Percentiles rank a stretch among this genome's conserved stretches.
phyloP scores from a whole-genome alignment of 2,888 invertebrate species.

The Dryadula phaetusa region DNA sequence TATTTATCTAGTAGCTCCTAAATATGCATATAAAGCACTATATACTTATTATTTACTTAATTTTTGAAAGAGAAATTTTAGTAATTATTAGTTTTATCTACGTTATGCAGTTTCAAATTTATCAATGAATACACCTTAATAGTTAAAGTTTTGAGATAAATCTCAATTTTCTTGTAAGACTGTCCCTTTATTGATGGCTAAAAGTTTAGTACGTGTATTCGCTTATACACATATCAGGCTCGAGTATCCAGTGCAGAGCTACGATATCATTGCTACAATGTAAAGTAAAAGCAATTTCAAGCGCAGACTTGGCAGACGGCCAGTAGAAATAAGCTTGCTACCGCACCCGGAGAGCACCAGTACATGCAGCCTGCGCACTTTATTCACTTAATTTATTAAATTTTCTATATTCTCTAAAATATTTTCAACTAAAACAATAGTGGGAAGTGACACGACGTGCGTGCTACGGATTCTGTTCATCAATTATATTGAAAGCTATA shows the following conservation, averaged over 20 bases:
- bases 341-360: constrained; percentile 70
- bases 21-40: too few relatives aligned
- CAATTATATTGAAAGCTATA: neutral
- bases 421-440: constrained; percentile 24
- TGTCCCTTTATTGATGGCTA: constrained; percentile 40
- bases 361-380: constrained; percentile 66
- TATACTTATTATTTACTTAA: too few relatives aligned
- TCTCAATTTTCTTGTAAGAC: constrained; percentile 33
- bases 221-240: constrained; percentile 59
- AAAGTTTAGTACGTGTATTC: constrained; percentile 50
- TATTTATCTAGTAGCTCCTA: neutral
- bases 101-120: too few relatives aligned
- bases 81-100: too few relatives aligned
- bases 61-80: too few relatives aligned
- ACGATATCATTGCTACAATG: constrained; percentile 74
- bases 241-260: constrained; percentile 63
- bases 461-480: neutral
- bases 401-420: constrained; percentile 44
- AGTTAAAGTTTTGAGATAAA: constrained; percentile 8
- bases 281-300: constrained; percentile 79
- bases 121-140: neutral
- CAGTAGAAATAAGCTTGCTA: constrained; percentile 79
- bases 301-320: constrained; percentile 73
- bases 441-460: constrained; percentile 5
- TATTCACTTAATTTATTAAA: constrained; percentile 61